Base-by-base conservation (phyloP, 1,140 invertebrate species). In the Aphidius gifuensis region DNA sequence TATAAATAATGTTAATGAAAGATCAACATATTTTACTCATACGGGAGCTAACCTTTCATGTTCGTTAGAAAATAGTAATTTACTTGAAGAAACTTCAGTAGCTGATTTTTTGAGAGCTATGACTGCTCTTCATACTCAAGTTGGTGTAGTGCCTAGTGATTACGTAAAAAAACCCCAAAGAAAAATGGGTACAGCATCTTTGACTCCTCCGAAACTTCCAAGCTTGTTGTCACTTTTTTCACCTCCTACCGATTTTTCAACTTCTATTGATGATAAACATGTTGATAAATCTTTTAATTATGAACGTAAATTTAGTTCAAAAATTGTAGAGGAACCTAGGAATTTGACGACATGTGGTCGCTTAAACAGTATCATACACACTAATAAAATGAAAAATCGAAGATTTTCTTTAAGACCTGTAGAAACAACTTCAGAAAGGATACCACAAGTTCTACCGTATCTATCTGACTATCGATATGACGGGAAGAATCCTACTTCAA, bases 71-170 rank as follows among this genome's bases (percentile, higher is more conserved):
- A 70, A 86, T 66, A 84, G 85, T 23, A 83, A 84, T 70, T 79
- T 91, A 32, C 75, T 91, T 48, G 90, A 92, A 78, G 85, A 90
- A 68, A 92, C 90, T 1, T 90, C 88, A 21, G 77, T 92, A 9
- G 89, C 89, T 4, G 90, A 92, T 76, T 84, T 92, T 23, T 79
- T 91, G 11, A 79, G 89, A 43, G 88, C 88, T 0, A 71, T 92
- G 11, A 85, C 88, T 38, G 84, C 85, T 45, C 74, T 89, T 44
- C 85, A 86, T 47, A 77, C 80, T 1, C 72, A 76, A 59, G 73
- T 78, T 61, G 72, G 77, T 57, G 66, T 70, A 11, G 67, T 74
- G 5, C 73, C 72, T 0, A 9, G 74, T 3, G 23, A 79, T 6
- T 76, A 66, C 53, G 6, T 63, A 0, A 21, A 65, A 9, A 71